Evolutionary conservation across 2,797 vertebrate species (phyloP), one percentile per base, ranked within the genome.

Genomic region (Pipistrellus kuhlii): DNA sequence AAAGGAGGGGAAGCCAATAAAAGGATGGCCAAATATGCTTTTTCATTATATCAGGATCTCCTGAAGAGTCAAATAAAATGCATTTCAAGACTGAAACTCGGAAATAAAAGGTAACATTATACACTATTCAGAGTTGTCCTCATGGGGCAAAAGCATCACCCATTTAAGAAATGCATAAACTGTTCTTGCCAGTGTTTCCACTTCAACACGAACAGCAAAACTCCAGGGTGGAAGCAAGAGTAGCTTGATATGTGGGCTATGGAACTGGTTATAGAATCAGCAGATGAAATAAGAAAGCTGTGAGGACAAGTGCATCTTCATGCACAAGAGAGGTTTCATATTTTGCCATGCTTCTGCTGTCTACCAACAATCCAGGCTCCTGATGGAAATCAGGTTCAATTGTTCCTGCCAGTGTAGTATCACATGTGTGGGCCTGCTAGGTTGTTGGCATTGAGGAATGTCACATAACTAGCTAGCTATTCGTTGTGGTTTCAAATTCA

Each of bases 201-300:
- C 10, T n/a, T 41, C 69, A 30, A 68, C 17, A 17, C 51, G 15
- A 48, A 44, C 9, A 93, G 3, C 20, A 82, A 80, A 64, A 20
- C 7, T 38, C 8, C 6, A n/a, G 13, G 8, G 2, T 8, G 32
- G 27, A 51, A 69, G 17, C 2, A 91, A 32, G 12, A 64, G 35
- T 35, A 78, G 1, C 6, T 35, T 57, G 8, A 5, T n/a, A 17
- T 7, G 8, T 12, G 13, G 15, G 0, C 3, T 25, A 0, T 0
- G 5, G 12, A 48, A 23, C 27, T 81, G 48, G 25, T 30, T 38
- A 13, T 2, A 83, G 30, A 9, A 51, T 27, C 8, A 73, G 38
- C 11, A 21, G 17, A 0, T 78, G 30, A 51, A 68, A 25, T 23
- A 41, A 73, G 14, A 82, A 48, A 68, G 2, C 8, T 23, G 6